Evolutionary conservation across 2,113 vertebrate species (phyloP).

Genomic region (Melanotaenia duboulayi): DNA sequence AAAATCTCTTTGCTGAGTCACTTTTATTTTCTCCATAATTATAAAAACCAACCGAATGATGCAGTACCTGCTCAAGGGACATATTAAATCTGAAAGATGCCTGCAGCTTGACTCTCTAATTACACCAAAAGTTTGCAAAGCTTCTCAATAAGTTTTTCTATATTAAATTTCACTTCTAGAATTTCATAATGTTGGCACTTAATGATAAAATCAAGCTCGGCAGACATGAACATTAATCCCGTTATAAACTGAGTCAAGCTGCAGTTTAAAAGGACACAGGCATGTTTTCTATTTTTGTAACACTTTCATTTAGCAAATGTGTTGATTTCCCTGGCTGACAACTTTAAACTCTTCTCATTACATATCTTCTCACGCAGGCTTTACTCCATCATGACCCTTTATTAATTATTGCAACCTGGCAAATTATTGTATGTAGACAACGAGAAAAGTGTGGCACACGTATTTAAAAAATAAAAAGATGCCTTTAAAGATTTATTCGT

Average conservation of each 20-base stretch:
- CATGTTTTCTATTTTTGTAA: neutral
- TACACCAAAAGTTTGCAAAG: constrained; percentile 11
- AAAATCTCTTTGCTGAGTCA: neutral
- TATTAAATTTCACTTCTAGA: constrained; percentile 7
- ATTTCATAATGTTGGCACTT: neutral
- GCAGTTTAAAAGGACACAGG: neutral
- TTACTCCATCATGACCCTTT: constrained; percentile 1
- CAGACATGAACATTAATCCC: neutral
- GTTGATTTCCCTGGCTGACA: constrained; percentile 33
- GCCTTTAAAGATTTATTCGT: neutral
- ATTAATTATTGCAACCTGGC: constrained; percentile 9
- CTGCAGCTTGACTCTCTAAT: constrained; percentile 21
- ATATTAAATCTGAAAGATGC: constrained; percentile 12
- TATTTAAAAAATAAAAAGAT: neutral
- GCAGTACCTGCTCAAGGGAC: constrained; percentile 7
- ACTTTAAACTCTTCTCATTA: constrained; percentile 26
- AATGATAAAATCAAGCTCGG: neutral
- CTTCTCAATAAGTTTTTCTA: neutral
- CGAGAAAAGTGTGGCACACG: neutral
- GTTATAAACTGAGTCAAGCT: neutral
- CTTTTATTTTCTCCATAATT: constrained; percentile 13
- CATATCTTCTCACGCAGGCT: constrained; percentile 9
- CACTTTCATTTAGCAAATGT: constrained; percentile 18
- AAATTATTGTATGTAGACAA: constrained; percentile 8
- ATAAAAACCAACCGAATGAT: neutral